Percentiles rank a stretch among this genome's conserved stretches.
Conservation (phyloP, 1,140 invertebrate genomes). For the Caenorhabditis brenneri region DNA sequence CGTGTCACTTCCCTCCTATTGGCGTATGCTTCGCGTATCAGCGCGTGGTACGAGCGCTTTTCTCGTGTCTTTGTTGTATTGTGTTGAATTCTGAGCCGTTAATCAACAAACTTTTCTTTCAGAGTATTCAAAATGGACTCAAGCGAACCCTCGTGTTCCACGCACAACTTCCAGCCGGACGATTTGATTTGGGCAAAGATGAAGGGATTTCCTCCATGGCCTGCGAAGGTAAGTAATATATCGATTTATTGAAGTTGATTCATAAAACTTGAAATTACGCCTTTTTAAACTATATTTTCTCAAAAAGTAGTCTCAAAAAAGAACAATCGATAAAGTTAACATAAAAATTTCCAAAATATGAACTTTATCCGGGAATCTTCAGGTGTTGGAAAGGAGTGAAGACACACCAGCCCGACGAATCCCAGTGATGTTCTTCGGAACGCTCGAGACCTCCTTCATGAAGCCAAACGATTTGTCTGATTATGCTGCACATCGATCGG, state of each 20-base stretch:
- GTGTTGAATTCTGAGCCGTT: no score
- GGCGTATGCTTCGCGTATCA: neutral
- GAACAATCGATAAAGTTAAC: no score
- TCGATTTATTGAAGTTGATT: no score
- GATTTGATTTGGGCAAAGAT: slow-evolving; percentile 58
- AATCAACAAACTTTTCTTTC: neutral
- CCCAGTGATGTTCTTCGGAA: slow-evolving; percentile 57
- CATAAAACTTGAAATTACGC: no score
- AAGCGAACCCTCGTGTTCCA: neutral
- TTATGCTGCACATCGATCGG: slow-evolving; percentile 23
- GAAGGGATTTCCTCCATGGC: slow-evolving; percentile 58
- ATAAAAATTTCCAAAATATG: neutral
- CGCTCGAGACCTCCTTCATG: slow-evolving; percentile 57
- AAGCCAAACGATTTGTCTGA: slow-evolving; percentile 50
- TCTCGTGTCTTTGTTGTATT: neutral
- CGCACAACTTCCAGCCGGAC: slow-evolving; percentile 34
- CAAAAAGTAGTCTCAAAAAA: no score
- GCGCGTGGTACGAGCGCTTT: neutral
- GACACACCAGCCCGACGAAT: slow-evolving; percentile 44
- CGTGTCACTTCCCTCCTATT: neutral
- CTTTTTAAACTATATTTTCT: no score
- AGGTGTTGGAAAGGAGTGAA: slow-evolving; percentile 37
- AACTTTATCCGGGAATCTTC: neutral
- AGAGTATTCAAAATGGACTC: neutral
- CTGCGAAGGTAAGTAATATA: slow-evolving; percentile 50